Evolutionary conservation across 2,888 invertebrate genomes (phyloP).

Genomic region (Lycaena phlaeas): DNA sequence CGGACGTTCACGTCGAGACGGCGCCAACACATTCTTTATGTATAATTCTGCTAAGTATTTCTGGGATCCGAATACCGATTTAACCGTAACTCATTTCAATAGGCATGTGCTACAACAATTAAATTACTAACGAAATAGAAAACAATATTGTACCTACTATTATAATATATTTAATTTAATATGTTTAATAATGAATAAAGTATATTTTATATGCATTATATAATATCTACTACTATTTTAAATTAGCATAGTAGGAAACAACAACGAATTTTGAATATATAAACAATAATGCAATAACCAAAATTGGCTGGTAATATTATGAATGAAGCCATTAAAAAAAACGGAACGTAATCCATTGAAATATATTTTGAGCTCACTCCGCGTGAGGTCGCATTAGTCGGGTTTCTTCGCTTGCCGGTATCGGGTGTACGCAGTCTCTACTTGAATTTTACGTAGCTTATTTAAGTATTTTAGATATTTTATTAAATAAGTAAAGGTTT

Average conservation of each 20-base stretch:
- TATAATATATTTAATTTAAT: no score
- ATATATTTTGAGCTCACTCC: constrained; percentile 40
- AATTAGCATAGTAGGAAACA: no score
- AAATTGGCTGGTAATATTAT: constrained; percentile 2
- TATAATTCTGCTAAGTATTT: no score
- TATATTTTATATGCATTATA: no score
- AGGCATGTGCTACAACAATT: no score
- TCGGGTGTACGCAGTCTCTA: constrained; percentile 45
- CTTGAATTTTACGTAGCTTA: constrained; percentile 50
- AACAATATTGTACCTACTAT: no score
- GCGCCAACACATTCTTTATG: constrained; percentile 33
- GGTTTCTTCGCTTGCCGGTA: constrained; percentile 64
- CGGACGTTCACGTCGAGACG: constrained; percentile 31
- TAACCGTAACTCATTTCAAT: no score
- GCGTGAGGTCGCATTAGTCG: constrained; percentile 52
- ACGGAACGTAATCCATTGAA: constrained; percentile 19
- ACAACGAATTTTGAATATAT: no score
- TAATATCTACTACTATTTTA: no score
- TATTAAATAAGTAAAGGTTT: constrained; percentile 3
- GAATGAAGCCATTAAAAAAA: constrained; percentile 15
- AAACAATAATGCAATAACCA: not conserved
- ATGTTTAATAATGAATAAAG: no score
- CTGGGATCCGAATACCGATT: no score
- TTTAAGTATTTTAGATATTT: constrained; percentile 26
- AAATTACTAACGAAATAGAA: no score